Evolutionary conservation across 2,113 vertebrate genomes (phyloP), one percentile per base, ranked within the genome.

Genomic region (Prunella himalayana): DNA sequence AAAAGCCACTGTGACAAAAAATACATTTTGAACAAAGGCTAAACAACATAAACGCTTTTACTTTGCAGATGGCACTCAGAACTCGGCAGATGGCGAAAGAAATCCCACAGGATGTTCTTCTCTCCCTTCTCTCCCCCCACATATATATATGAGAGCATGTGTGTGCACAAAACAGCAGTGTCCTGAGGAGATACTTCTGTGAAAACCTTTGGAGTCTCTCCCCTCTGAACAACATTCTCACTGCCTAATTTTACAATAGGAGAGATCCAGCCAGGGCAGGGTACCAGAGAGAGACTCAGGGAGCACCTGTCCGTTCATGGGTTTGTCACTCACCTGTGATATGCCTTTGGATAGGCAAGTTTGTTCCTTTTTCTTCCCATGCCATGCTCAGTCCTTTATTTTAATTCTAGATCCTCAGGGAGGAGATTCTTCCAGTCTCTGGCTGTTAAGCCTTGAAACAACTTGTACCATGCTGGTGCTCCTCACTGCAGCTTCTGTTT

Each of bases 41-140:
- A 94, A 96, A 96, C 86, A 95, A 95, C 80, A 86, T n/a, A 84
- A 95, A 94, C 0, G 6, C 63, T 91, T 90, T 88, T 78, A 65
- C 82, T 94, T 94, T 92, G 85, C 96, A 96, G 95, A 97, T 96
- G 94, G 96, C 77, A 71, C 47, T 78, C 69, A 84, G 80, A 95
- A 91, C 88, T 88, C 51, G 31, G 94, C 96, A 97, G 95, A 96
- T 96, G 92, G 96, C 8, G 9, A 57, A 88, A 95, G 94, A 96
- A 96, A 94, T 91, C 96, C 96, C 94, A 86, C 95, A 93, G 96
- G 96, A 97, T 85, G 82, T 61, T 94, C 53, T 88, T 37, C 87
- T 84, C 76, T 88, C 71, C 66, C 35, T 92, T 66, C 56, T 45
- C 56, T 37, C 42, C 61, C 54, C 59, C 27, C 31, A 78, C 24